A percentile compares a stretch with the other conserved stretches of the same genome.
Evolutionary conservation across 2,113 vertebrate species (phyloP).

Genomic region (Cyrtonyx montezumae): DNA sequence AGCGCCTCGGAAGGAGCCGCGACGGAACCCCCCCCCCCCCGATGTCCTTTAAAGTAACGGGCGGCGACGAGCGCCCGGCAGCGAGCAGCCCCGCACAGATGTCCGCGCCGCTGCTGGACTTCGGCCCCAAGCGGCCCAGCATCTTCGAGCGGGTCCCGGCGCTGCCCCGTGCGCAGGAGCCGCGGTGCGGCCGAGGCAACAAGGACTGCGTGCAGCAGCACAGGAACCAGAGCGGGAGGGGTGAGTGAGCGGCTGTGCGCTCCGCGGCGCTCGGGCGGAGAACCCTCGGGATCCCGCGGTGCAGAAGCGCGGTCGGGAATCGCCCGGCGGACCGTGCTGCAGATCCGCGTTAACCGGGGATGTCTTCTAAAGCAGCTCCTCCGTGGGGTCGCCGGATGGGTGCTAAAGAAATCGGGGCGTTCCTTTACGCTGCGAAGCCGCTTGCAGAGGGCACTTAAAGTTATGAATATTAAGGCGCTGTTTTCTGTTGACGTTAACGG

Average conservation of each 20-base stretch:
- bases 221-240: conserved; percentile 58
- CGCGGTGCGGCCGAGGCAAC: conserved; percentile 43
- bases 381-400: not conserved
- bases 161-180: conserved; percentile 60
- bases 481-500: not conserved
- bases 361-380: not conserved
- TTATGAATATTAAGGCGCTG: not conserved
- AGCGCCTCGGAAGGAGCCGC: conserved; percentile 72
- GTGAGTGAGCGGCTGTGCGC: conserved; percentile 48
- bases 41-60: conserved; percentile 75
- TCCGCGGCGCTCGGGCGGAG: not conserved
- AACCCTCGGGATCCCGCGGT: not conserved
- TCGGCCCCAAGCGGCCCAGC: conserved; percentile 72
- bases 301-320: no score
- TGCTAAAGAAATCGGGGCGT: not conserved
- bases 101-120: conserved; percentile 68
- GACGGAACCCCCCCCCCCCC: conserved; percentile 31
- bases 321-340: no score
- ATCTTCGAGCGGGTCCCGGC: conserved; percentile 72
- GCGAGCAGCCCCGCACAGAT: conserved; percentile 71
- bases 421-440: not conserved
- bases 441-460: not conserved
- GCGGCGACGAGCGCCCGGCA: conserved; percentile 65
- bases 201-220: conserved; percentile 67
- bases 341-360: not conserved